Base-by-base conservation (phyloP, 2,797 vertebrate genomes). In the Ctenosaura bakeri region DNA sequence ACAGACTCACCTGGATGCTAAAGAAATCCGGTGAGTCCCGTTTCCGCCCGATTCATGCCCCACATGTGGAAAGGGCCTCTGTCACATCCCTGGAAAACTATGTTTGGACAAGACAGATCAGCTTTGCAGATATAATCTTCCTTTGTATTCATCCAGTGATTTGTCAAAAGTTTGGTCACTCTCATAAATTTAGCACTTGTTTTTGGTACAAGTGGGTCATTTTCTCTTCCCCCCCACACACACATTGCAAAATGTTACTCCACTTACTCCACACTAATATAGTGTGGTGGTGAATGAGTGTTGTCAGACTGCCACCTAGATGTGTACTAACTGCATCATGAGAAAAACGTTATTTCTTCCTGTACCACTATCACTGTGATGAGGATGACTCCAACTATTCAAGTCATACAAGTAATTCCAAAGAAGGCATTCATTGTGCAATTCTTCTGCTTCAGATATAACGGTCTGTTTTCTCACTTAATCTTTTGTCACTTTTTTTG, bases 251-350 rank as follows among this genome's bases (percentile, higher is more conserved):
- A 73, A 89, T 0, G 0, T 90, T 18, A 83, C 1, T 0, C 1
- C 84, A 81, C 86, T 0, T 0, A 20, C 64, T 0, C 46, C n/a
- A n/a, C n/a, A 78, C 7, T 73, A 85, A 76, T 29, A 29, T 29
- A 26, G 24, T 0, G 0, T 0, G 0, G 0, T 66, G 1, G 0
- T 0, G 0, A 18, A 18, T 46, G 3, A 24, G 0, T 0, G 3
- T 59, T n/a, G 73, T 4, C 56, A 54, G 54, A 82, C 8, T 14
- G 0, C 90, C 94, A 35, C 0, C n/a, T n/a, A 12, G 76, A 29
- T 6, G 0, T 1, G 59, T 46, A 6, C 18, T 16, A 76, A 35
- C 10, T 16, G 29, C 52, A 76, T 59, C 71, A 29, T 38, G 35
- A 12, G 24, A 77, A 77, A 26, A 86, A 62, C 1, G n/a, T 29